Conservation (phyloP, 2,797 vertebrate species). For the Sciaenops ocellatus region DNA sequence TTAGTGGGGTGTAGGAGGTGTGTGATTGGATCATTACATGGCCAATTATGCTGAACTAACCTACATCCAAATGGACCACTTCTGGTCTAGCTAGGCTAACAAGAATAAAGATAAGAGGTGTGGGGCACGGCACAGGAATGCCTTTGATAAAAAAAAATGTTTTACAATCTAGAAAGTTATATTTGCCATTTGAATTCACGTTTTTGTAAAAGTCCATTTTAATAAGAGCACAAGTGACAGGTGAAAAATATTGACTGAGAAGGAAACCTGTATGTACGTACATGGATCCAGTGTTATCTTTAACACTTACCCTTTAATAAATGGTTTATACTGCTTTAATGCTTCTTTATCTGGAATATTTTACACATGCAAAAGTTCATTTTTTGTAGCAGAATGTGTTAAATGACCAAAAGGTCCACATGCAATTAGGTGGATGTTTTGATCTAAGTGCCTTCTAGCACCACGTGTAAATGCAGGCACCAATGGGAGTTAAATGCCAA, state of each 20-base stretch:
- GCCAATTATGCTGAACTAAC: conserved; percentile 75
- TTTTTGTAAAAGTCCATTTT: background rate
- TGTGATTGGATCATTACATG: conserved; percentile 75
- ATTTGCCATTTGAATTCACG: background rate
- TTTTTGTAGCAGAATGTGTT: background rate
- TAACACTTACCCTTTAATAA: background rate
- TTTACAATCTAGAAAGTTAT: background rate
- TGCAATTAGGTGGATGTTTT: background rate
- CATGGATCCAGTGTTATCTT: background rate
- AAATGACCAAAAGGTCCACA: background rate
- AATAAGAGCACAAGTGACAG: conserved; percentile 5
- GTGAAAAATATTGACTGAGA: background rate
- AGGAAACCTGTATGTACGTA: background rate
- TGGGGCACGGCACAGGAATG: background rate
- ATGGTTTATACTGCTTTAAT: background rate
- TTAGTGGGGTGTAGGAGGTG: conserved; percentile 50
- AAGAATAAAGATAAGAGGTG: conserved; percentile 36
- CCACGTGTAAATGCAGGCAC: background rate
- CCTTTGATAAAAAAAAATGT: background rate
- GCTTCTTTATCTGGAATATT: background rate
- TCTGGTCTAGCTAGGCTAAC: conserved; percentile 52
- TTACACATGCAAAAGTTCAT: background rate
- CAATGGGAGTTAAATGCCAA: conserved; percentile 26
- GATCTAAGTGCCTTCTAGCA: background rate
- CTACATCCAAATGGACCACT: conserved; percentile 23